Evolutionary conservation across 2,797 vertebrate species (phyloP).

Genomic region (Melanotaenia nigrans): DNA sequence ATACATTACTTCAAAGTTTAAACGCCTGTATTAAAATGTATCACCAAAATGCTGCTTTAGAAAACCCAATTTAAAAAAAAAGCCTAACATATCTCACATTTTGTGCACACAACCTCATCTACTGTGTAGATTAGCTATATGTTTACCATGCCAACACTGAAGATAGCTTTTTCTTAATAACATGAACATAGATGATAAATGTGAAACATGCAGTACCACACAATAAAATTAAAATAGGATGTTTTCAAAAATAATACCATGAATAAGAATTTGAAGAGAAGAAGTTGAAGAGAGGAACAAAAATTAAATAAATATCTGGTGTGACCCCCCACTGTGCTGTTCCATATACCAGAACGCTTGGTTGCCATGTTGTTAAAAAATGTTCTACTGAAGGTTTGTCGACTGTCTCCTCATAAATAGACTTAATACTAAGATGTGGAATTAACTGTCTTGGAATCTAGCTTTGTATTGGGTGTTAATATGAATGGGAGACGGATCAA

Average conservation of each 20-base stretch:
- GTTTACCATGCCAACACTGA: neutral
- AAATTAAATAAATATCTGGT: neutral
- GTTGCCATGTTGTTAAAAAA: too few relatives aligned
- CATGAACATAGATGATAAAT: neutral
- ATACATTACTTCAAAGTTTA: slow-evolving; percentile 46
- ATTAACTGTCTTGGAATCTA: too few relatives aligned
- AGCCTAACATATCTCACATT: slow-evolving; percentile 38
- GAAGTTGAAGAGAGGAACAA: neutral
- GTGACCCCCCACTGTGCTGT: neutral
- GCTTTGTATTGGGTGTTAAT: too few relatives aligned
- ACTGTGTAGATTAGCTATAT: neutral
- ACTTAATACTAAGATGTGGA: too few relatives aligned
- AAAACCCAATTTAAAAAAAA: slow-evolving; percentile 44
- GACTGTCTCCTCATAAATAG: too few relatives aligned
- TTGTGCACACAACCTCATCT: slow-evolving; percentile 6
- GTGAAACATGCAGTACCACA: neutral
- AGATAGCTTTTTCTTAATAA: neutral
- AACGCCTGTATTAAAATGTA: slow-evolving; percentile 62
- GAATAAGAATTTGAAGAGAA: neutral
- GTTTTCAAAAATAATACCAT: neutral
- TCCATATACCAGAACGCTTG: too few relatives aligned
- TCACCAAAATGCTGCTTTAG: slow-evolving; percentile 54
- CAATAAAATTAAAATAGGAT: neutral
- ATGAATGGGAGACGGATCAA: too few relatives aligned
- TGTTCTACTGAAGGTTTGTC: too few relatives aligned